Evolutionary conservation across 2,888 invertebrate genomes (phyloP).

Genomic region (Byasa hedistus): DNA sequence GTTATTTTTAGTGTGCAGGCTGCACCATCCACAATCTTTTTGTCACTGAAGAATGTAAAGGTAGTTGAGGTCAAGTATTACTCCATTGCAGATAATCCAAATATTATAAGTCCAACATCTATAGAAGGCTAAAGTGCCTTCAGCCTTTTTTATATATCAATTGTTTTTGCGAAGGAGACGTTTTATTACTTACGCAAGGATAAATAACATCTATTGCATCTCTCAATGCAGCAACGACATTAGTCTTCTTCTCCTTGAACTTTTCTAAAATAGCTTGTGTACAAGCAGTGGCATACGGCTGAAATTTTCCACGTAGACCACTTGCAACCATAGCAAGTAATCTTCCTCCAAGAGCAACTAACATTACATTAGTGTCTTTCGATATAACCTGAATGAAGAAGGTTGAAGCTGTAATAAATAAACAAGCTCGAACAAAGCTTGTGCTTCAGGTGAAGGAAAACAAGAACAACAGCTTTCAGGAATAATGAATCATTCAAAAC

Average conservation of each 20-base stretch:
- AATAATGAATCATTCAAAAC: no score
- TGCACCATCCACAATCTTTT: not conserved
- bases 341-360: slow-evolving; percentile 92
- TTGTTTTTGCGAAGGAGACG: not conserved
- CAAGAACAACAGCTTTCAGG: not conserved
- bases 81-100: no score
- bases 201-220: slow-evolving; percentile 96
- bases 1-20: no score
- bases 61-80: no score
- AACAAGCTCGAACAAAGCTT: not conserved
- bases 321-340: slow-evolving; percentile 89
- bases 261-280: slow-evolving; percentile 92
- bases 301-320: slow-evolving; percentile 93
- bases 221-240: slow-evolving; percentile 90
- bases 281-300: slow-evolving; percentile 88
- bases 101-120: not conserved
- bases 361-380: slow-evolving; percentile 97
- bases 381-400: slow-evolving; percentile 84
- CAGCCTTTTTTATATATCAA: not conserved
- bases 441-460: not conserved
- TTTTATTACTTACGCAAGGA: slow-evolving; percentile 81
- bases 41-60: not conserved
- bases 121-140: not conserved
- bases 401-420: not conserved
- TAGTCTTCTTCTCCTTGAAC: slow-evolving; percentile 97